Percentiles rank a stretch among this genome's conserved stretches.
phyloP scores from a whole-genome alignment of 2,113 vertebrate genomes.

The Ancistrus triradiatus region DNA sequence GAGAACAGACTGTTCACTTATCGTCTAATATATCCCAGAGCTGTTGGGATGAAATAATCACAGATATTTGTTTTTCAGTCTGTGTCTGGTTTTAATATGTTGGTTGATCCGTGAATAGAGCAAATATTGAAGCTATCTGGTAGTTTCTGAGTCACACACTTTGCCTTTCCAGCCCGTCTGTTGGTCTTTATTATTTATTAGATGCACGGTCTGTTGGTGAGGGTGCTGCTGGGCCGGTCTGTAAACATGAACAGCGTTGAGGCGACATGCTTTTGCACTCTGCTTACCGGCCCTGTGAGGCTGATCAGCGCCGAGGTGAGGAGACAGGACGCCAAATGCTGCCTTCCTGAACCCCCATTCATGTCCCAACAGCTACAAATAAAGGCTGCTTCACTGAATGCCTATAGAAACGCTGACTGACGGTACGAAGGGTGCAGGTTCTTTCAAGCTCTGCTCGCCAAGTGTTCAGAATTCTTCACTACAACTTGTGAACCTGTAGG shows the following conservation, averaged over 20 bases:
- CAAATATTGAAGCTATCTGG: no score
- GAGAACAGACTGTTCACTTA: no score
- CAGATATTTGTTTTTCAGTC: no score
- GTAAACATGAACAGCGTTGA: conserved; percentile 90
- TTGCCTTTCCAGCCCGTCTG: no score
- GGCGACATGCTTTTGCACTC: conserved; percentile 98
- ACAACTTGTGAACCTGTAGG: no score
- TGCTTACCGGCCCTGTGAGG: conserved; percentile 77
- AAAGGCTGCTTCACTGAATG: conserved; percentile 57
- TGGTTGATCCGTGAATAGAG: no score
- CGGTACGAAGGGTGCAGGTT: conserved; percentile 4
- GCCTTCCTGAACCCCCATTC: conserved; percentile 63
- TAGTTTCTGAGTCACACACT: no score
- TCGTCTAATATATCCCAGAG: no score
- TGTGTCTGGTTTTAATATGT: no score
- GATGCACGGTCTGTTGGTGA: conserved; percentile 69
- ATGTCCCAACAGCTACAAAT: conserved; percentile 64
- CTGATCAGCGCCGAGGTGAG: conserved; percentile 84
- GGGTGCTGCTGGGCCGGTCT: conserved; percentile 70
- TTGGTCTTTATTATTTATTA: conserved; percentile 79
- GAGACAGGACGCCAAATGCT: conserved; percentile 82
- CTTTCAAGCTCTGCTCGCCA: background rate
- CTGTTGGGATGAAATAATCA: no score
- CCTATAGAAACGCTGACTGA: conserved; percentile 15
- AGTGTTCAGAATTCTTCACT: background rate